Base-by-base conservation (phyloP, 2,888 invertebrate genomes). In the Ethmia dodecea region DNA sequence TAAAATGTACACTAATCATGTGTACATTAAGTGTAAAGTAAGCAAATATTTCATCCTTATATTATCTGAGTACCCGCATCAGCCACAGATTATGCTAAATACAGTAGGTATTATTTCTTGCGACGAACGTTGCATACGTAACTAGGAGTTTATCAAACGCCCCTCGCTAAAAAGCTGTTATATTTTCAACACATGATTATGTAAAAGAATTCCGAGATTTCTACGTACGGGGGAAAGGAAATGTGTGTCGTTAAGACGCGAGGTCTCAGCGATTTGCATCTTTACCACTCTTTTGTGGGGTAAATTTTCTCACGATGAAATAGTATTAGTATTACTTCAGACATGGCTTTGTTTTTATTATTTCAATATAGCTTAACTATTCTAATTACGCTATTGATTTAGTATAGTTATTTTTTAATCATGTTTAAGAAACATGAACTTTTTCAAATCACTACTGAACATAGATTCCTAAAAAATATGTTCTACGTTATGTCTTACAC, bases 181-280 rank as follows among this genome's bases (percentile, higher is more conserved):
- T 81, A 77, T 80, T 84, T 80, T 75, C 76, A 79, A 73, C 83
- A 80, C 80, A 76, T 83, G 80, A 84, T 83, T 83, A 83, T 84
- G 83, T 83, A 75, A 84, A 84, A 83, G 77, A 80, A 84, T 78
- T 78, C 71, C 54, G 50, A 71, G 71, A 71, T 75, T 73, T 68
- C 55, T 47, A 49, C 69, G 57, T 62, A 55, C 62, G 63, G 61
- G 70, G 73, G 72, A 68, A 71, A 67, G 69, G 63, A 64, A 75
- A 71, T 68, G 73, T 61, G 64, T 68, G 77, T 76, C 74, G 77
- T 79, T 84, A 81, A 81, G 79, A 79, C 58, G 69, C 52, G 59
- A 61, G 57, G 53, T 52, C 51, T 55, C 45, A 42, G 45, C 62
- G 70, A 81, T 84, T 84, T 81, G 77, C 80, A 84, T 79, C 69